A percentile compares a stretch with the other conserved stretches of the same genome.
These are phyloP conservation scores for Dendrocopos noguchii DNA, from an alignment of 2,113 vertebrate species.

Conservation along the genomic window DNA sequence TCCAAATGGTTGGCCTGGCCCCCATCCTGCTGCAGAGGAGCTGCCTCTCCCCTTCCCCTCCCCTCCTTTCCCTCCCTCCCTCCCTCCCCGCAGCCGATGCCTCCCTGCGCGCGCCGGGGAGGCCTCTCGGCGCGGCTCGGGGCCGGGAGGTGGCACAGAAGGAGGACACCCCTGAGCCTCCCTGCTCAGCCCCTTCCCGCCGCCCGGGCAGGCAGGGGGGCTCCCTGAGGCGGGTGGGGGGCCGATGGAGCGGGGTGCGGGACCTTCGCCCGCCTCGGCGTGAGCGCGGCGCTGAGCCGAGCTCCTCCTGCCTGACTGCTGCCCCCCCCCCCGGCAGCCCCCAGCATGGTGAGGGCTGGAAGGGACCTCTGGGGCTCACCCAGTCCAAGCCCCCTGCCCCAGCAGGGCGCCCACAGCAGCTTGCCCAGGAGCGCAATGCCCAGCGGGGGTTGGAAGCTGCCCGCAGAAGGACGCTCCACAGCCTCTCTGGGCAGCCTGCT, in stretches of 20 bases:
- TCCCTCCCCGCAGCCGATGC: conserved; percentile 16
- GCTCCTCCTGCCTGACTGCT: too few relatives aligned
- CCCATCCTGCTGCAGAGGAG: conserved; percentile 79
- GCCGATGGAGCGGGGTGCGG: not conserved
- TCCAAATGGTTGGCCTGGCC: conserved; percentile 82
- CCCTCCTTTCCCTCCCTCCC: conserved; percentile 23
- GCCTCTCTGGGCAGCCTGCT: too few relatives aligned
- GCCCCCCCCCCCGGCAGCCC: too few relatives aligned
- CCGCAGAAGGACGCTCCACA: too few relatives aligned
- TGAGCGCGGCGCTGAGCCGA: not conserved
- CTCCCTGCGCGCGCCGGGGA: conserved; percentile 40
- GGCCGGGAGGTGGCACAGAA: too few relatives aligned
- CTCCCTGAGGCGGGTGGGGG: not conserved
- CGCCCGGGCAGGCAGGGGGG: not conserved
- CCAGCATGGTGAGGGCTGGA: too few relatives aligned
- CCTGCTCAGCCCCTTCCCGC: not conserved
- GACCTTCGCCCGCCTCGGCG: not conserved
- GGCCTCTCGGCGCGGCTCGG: conserved; percentile 26
- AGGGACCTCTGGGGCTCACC: too few relatives aligned
- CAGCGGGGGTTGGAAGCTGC: too few relatives aligned
- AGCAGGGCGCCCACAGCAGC: too few relatives aligned
- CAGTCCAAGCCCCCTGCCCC: too few relatives aligned
- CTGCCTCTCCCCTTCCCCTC: conserved; percentile 43
- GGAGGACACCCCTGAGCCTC: not conserved
- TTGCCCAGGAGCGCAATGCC: too few relatives aligned